Conservation (phyloP, 1,140 invertebrate species). For the Latrodectus geometricus region DNA sequence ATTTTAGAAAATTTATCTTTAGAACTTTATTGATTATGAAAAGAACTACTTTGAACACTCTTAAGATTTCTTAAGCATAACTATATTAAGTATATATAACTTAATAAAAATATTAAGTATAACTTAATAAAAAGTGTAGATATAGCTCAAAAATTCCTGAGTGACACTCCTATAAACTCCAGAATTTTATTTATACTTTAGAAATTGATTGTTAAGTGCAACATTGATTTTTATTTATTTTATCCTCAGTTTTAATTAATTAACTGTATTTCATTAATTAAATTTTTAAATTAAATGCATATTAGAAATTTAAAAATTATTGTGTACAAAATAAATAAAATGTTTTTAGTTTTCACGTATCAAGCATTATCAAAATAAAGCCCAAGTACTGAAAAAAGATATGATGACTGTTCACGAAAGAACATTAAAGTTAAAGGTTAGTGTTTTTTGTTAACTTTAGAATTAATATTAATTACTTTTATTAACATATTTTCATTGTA, state of each 20-base stretch:
- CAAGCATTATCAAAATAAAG: slow-evolving; percentile 40
- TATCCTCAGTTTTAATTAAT: background rate
- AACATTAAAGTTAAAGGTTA: slow-evolving; percentile 46
- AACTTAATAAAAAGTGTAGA: too few species aligned
- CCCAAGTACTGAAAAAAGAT: slow-evolving; percentile 32
- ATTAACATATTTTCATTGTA: too few species aligned
- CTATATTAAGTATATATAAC: too few species aligned
- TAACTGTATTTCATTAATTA: background rate
- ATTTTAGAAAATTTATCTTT: too few species aligned
- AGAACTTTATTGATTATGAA: too few species aligned
- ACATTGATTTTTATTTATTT: background rate
- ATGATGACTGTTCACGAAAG: slow-evolving; percentile 44
- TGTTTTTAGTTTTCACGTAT: slow-evolving; percentile 34
- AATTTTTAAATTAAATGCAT: background rate
- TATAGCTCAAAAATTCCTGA: too few species aligned
- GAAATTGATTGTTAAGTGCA: background rate
- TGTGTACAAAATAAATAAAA: too few species aligned
- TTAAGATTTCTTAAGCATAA: too few species aligned
- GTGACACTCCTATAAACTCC: too few species aligned
- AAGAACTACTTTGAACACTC: too few species aligned
- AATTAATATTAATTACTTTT: too few species aligned
- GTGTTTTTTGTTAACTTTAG: background rate
- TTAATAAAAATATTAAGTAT: too few species aligned
- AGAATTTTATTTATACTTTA: background rate
- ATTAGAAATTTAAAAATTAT: background rate